Percentiles rank a stretch among this genome's conserved stretches.
phyloP scores from a whole-genome alignment of 2,888 invertebrate genomes.

The Heteromurus nitidus region DNA sequence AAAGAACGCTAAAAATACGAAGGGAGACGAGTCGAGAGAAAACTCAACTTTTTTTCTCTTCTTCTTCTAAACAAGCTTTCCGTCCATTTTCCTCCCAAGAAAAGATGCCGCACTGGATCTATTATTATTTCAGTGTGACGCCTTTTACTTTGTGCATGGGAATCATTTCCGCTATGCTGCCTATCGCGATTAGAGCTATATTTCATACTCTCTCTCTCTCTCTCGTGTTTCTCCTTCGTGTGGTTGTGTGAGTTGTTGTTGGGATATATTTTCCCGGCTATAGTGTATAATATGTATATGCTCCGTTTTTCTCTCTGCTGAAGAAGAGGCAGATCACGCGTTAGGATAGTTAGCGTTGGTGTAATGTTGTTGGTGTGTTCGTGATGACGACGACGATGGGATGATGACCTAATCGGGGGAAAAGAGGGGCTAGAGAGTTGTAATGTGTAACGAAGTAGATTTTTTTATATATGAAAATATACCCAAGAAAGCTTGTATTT shows the following conservation, averaged over 20 bases:
- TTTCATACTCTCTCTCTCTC: too few species aligned
- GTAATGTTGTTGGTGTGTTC: constrained; percentile 3
- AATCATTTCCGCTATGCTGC: constrained; percentile 39
- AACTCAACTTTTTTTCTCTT: not conserved
- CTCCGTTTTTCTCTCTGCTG: not conserved
- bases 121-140: constrained; percentile 50
- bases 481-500: too few species aligned
- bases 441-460: too few species aligned
- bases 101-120: not conserved
- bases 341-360: constrained; percentile 8
- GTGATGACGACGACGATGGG: constrained; percentile 2
- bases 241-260: too few species aligned
- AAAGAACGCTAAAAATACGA: too few species aligned
- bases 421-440: too few species aligned
- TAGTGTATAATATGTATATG: too few species aligned
- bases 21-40: too few species aligned
- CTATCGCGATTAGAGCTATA: constrained; percentile 31
- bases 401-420: constrained; percentile 38
- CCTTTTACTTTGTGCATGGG: constrained; percentile 37
- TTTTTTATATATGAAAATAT: too few species aligned
- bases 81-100: not conserved
- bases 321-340: not conserved
- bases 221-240: too few species aligned
- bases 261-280: too few species aligned
- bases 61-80: not conserved